A percentile compares a stretch with the other conserved stretches of the same genome.
Conservation (phyloP, 2,113 vertebrate genomes). For the Neomonachus schauinslandi region DNA sequence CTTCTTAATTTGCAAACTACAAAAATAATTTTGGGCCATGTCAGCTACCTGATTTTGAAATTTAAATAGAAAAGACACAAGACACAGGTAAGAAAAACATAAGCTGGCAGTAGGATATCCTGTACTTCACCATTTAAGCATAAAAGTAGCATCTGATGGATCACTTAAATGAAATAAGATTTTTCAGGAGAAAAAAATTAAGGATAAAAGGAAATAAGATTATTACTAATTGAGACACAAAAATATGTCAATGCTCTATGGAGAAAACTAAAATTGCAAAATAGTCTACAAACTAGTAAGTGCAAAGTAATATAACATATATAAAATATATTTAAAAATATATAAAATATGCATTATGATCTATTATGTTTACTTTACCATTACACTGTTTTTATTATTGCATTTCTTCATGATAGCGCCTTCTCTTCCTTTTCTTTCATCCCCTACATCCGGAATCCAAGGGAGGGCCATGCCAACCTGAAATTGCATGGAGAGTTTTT, state of each 20-base stretch:
- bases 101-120: background rate
- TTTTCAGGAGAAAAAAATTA: background rate
- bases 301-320: background rate
- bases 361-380: background rate
- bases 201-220: background rate
- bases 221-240: background rate
- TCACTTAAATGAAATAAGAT: background rate
- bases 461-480: background rate
- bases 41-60: conserved; percentile 16
- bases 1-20: conserved; percentile 9
- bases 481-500: background rate
- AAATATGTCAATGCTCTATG: background rate
- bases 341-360: background rate
- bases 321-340: background rate
- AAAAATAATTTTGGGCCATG: background rate
- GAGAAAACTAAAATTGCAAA: conserved; percentile 26
- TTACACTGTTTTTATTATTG: background rate
- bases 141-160: background rate
- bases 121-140: background rate
- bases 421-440: conserved; percentile 3
- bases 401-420: background rate
- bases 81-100: background rate
- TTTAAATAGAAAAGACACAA: conserved; percentile 6
- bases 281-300: background rate
- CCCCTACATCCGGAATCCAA: background rate